Evolutionary conservation across 64 coral and sea anemone species (phyloP).

Genomic region (Cladopsammia gracilis): DNA sequence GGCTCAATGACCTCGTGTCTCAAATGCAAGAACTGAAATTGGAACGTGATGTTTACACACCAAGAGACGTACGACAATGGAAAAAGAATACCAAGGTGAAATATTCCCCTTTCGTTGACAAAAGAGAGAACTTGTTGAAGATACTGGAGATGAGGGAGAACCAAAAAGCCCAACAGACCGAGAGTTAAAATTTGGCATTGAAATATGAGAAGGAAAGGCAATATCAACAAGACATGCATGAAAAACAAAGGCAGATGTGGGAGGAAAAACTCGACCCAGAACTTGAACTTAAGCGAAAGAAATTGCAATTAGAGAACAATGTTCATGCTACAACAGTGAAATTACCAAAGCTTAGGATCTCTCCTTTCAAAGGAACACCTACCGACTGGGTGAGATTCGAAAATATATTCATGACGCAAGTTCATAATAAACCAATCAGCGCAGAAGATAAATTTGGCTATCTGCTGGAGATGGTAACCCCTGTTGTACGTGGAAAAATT

Average conservation of each 20-base stretch:
- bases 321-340: background rate
- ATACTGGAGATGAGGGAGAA: conserved; percentile 10
- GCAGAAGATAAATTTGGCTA: conserved; percentile 53
- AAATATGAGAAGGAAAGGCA: too few relatives aligned
- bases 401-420: conserved; percentile 57
- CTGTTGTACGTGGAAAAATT: background rate
- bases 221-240: background rate
- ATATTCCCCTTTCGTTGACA: too few relatives aligned
- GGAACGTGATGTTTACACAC: background rate
- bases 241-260: conserved; percentile 47
- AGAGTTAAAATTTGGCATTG: background rate
- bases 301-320: conserved; percentile 39
- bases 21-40: too few relatives aligned
- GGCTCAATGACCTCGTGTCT: conserved; percentile 23
- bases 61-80: conserved; percentile 53
- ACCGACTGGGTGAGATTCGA: conserved; percentile 61
- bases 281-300: conserved; percentile 28
- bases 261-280: conserved; percentile 61
- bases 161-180: background rate
- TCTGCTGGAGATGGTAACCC: conserved; percentile 34
- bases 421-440: conserved; percentile 28
- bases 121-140: conserved; percentile 26
- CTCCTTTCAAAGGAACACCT: conserved; percentile 21
- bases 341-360: conserved; percentile 24
- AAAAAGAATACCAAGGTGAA: conserved; percentile 45